phyloP scores from a whole-genome alignment of 2,113 vertebrate species.

The Procapra przewalskii region DNA sequence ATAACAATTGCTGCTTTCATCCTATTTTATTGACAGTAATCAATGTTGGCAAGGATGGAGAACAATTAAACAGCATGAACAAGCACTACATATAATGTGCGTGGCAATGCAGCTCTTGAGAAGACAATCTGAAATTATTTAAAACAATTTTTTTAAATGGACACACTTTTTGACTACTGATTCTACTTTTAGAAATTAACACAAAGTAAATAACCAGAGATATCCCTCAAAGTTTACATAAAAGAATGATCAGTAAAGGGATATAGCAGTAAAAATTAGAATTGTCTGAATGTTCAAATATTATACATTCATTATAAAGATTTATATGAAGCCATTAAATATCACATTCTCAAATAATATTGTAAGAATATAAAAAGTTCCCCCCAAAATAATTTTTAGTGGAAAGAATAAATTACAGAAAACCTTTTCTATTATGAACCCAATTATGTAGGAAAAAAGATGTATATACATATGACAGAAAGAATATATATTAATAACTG shows the following conservation, averaged over 20 bases:
- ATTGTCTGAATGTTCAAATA: slow-evolving; percentile 26
- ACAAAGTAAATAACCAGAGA: slow-evolving; percentile 6
- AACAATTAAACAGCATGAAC: slow-evolving; percentile 21
- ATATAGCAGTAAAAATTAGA: neutral
- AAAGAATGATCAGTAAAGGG: neutral
- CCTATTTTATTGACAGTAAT: slow-evolving; percentile 43
- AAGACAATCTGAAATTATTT: neutral
- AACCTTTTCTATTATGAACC: neutral
- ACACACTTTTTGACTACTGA: neutral
- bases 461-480: neutral
- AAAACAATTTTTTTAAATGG: neutral
- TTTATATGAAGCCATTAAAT: slow-evolving; percentile 17
- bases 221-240: neutral
- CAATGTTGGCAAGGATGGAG: slow-evolving; percentile 3
- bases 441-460: neutral
- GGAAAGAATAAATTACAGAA: slow-evolving; percentile 36
- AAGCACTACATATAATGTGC: neutral
- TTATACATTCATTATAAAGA: slow-evolving; percentile 7
- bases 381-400: slow-evolving; percentile 9
- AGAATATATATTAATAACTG: neutral
- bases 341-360: slow-evolving; percentile 4
- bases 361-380: slow-evolving; percentile 17
- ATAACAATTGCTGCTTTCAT: slow-evolving; percentile 38
- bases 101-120: neutral
- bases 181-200: slow-evolving; percentile 36